Base-by-base conservation (phyloP, 2,113 vertebrate species). In the Crocuta crocuta region DNA sequence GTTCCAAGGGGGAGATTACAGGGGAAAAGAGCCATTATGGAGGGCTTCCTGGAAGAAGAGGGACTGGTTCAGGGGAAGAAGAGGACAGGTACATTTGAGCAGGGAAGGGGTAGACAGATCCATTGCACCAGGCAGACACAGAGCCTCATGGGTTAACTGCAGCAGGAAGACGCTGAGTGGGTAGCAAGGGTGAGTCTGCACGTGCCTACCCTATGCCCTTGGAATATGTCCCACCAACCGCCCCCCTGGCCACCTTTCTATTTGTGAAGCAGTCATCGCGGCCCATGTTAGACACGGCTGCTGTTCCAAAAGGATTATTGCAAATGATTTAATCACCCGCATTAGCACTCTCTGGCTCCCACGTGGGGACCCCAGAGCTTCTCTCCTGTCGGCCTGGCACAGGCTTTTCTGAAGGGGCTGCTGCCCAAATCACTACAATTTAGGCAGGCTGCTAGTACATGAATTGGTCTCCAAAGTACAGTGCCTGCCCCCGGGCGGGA, bases 241-340 rank as follows among this genome's bases (percentile, higher is more conserved):
- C 89, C 70, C 95, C 95, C 70, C 65, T 82, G 92, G 92, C 95
- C 70, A 48, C 55, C 89, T 96, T 97, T 89, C 95, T 96, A 94
- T 98, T 97, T 98, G 81, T 89, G 87, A 87, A 86, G 12, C 73
- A 26, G 79, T 61, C 74, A 71, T 95, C 93, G 78, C 12, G 1
- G 58, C 45, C 85, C 26, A 13, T 82, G 90, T 98, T 95, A 96
- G 93, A 96, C 92, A 87, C 10, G 50, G 96, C 86, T 94, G 45
- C 94, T 33, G 71, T 96, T 96, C 96, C 90, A 97, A 97, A 96
- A 92, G 94, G 96, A 91, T 97, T 95, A 86, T 78, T 81, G 45
- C 5, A 43, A 89, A 94, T 88, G 94, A 97, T 94, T 98, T 97
- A 96, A 96, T 97, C 94, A 94, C 55, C 66, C 80, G 21, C 83